These are phyloP conservation scores for Catharus bicknelli DNA, from an alignment of 2,113 vertebrate species.

Conservation along the genomic window DNA sequence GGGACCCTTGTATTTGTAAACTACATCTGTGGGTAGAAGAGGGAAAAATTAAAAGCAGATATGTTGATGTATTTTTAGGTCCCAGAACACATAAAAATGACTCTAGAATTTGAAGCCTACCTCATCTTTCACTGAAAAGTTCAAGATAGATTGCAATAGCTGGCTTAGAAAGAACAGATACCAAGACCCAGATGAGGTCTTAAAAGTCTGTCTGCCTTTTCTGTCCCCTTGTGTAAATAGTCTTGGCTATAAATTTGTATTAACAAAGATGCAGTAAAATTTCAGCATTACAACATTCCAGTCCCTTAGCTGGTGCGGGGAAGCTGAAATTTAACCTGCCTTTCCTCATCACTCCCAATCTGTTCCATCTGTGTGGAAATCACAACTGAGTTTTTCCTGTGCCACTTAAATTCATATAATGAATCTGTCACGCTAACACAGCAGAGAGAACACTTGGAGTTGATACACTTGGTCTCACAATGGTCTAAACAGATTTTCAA, in stretches of 20 bases:
- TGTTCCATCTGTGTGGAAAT: accelerated
- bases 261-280: not conserved
- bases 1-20: not conserved
- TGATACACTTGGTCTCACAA: accelerated
- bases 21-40: not conserved
- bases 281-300: not conserved
- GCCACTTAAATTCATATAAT: not conserved
- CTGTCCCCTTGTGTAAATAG: accelerated
- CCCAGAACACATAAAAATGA: not conserved
- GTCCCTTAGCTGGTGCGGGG: not conserved
- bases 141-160: not conserved
- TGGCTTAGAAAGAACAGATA: not conserved
- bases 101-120: not conserved
- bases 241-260: not conserved
- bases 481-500: not conserved
- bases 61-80: not conserved
- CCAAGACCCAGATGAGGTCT: not conserved
- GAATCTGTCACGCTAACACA: accelerated
- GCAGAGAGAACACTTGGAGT: not conserved
- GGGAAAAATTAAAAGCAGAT: not conserved
- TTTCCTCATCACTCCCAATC: not conserved
- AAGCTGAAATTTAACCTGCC: not conserved
- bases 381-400: not conserved
- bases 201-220: not conserved
- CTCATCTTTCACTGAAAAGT: not conserved